Percentiles rank a stretch among this genome's conserved stretches.
phyloP scores from a whole-genome alignment of 2,113 vertebrate species.

The Siphamia tubifer region DNA sequence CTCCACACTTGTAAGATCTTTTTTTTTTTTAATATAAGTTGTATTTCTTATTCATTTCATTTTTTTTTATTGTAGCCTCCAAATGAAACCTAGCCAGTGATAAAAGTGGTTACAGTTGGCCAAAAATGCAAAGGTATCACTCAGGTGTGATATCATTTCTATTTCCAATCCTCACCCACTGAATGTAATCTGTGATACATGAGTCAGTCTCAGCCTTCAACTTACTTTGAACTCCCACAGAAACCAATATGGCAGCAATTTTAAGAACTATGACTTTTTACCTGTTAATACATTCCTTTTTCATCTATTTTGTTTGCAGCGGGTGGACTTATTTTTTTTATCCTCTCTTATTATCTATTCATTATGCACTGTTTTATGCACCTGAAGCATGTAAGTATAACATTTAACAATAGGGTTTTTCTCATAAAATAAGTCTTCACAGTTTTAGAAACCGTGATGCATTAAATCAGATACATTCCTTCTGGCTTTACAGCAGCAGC shows the following conservation, averaged over 20 bases:
- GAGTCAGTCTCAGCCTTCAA: background rate
- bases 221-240: background rate
- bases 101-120: background rate
- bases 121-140: too few species aligned
- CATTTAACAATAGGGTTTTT: too few species aligned
- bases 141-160: too few species aligned
- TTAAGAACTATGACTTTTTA: background rate
- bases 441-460: background rate
- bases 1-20: background rate
- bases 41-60: too few species aligned
- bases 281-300: background rate
- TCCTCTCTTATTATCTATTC: background rate
- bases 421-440: background rate
- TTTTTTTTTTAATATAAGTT: too few species aligned
- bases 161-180: too few species aligned
- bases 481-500: background rate
- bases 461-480: background rate
- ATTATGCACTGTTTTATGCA: too few species aligned
- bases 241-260: background rate
- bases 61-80: conserved; percentile 1
- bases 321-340: background rate
- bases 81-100: background rate
- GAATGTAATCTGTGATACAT: too few species aligned
- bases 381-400: too few species aligned
- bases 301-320: background rate